Evolutionary conservation across 2,888 invertebrate genomes (phyloP).

Genomic region (Hyles lineata): DNA sequence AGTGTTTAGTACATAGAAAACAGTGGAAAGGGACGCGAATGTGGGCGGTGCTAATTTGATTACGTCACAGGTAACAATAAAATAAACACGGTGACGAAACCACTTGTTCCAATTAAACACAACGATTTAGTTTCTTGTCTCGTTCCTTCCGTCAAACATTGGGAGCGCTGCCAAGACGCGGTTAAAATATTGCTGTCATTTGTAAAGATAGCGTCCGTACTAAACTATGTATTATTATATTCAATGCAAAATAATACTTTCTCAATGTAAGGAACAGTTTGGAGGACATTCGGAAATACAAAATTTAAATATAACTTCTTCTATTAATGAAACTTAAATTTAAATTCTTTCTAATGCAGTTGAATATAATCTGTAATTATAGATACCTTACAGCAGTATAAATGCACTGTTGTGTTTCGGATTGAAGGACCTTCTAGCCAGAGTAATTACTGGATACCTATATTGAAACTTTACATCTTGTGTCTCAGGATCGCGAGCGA

Average conservation of each 20-base stretch:
- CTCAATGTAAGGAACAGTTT: conserved; percentile 52
- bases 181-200: conserved; percentile 63
- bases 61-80: conserved; percentile 34
- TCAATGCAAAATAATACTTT: conserved; percentile 45
- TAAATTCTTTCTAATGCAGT: conserved; percentile 7
- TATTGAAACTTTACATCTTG: no score
- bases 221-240: conserved; percentile 54
- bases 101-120: conserved; percentile 57
- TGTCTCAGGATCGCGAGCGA: no score
- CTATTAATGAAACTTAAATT: conserved; percentile 28
- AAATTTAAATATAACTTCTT: conserved; percentile 29
- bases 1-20: neutral
- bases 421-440: no score
- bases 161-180: conserved; percentile 69
- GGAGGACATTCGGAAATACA: conserved; percentile 54
- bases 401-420: no score
- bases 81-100: conserved; percentile 44
- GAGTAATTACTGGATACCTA: no score
- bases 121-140: conserved; percentile 52
- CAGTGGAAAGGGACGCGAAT: neutral
- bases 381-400: no score
- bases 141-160: conserved; percentile 65
- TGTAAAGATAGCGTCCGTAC: conserved; percentile 51
- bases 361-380: neutral
- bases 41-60: conserved; percentile 14